phyloP scores from a whole-genome alignment of 2,797 vertebrate genomes.

The Halcyon leucocephala region DNA sequence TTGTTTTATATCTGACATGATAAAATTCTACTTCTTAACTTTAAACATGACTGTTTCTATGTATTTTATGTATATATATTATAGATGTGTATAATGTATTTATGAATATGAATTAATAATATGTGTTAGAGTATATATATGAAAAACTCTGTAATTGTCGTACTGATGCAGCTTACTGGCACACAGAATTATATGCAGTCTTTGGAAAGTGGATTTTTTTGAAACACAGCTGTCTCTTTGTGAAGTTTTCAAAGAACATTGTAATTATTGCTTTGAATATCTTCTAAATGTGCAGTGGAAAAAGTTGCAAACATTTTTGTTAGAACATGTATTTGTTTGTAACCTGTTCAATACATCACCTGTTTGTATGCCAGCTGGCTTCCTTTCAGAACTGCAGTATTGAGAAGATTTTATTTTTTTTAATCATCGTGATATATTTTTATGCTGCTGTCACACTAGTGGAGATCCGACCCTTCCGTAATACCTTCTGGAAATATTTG shows the following conservation, averaged over 20 bases:
- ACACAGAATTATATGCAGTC: neutral
- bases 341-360: constrained; percentile 30
- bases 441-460: neutral
- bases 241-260: neutral
- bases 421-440: neutral
- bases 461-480: neutral
- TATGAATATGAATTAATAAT: neutral
- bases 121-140: neutral
- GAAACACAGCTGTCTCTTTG: neutral
- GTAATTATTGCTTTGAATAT: constrained; percentile 26
- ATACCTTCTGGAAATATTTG: neutral
- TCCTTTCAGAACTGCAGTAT: neutral
- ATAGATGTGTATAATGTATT: neutral
- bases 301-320: constrained; percentile 3
- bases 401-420: neutral
- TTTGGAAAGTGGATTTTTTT: neutral
- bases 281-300: constrained; percentile 24
- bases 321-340: constrained; percentile 35
- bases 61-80: neutral
- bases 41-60: neutral
- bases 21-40: neutral
- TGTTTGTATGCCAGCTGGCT: constrained; percentile 20
- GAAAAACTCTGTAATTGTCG: neutral
- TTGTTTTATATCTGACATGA: neutral
- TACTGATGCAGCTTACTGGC: neutral